These are phyloP conservation scores for Cancer borealis DNA, from an alignment of 2,888 invertebrate species.

Conservation along the genomic window DNA sequence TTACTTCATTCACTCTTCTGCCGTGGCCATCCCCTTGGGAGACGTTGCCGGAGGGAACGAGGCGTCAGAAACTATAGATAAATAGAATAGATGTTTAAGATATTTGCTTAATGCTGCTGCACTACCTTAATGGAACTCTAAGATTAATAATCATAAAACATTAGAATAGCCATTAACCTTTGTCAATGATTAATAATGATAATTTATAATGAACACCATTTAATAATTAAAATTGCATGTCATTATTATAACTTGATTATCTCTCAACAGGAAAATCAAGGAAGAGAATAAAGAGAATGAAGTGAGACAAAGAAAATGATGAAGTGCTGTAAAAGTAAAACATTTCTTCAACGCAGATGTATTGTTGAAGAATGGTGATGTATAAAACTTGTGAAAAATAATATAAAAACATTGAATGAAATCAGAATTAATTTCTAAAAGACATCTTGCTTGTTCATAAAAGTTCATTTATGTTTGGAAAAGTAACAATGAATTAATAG, in stretches of 20 bases:
- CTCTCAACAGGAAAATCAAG: slow-evolving; percentile 53
- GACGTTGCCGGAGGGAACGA: too few relatives aligned
- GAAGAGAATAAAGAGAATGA: slow-evolving; percentile 66
- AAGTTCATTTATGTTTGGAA: too few relatives aligned
- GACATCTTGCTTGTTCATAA: not conserved
- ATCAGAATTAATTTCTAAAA: not conserved
- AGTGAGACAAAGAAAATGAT: slow-evolving; percentile 61
- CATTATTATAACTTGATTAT: not conserved
- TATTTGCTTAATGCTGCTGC: too few relatives aligned
- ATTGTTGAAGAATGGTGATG: not conserved
- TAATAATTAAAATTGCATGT: not conserved
- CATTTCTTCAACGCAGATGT: not conserved
- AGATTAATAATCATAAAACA: too few relatives aligned
- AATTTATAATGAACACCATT: not conserved
- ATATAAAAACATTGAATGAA: not conserved
- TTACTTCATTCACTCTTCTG: too few relatives aligned
- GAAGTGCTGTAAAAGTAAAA: not conserved
- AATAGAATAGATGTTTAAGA: too few relatives aligned
- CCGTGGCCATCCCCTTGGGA: too few relatives aligned
- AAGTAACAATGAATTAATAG: too few relatives aligned
- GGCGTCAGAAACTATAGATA: too few relatives aligned
- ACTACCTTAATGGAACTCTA: too few relatives aligned
- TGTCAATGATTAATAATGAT: not conserved
- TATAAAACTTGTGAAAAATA: not conserved
- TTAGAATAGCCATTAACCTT: not conserved